Conservation (phyloP, 1,140 invertebrate genomes). For the Eufriesea mexicana region DNA sequence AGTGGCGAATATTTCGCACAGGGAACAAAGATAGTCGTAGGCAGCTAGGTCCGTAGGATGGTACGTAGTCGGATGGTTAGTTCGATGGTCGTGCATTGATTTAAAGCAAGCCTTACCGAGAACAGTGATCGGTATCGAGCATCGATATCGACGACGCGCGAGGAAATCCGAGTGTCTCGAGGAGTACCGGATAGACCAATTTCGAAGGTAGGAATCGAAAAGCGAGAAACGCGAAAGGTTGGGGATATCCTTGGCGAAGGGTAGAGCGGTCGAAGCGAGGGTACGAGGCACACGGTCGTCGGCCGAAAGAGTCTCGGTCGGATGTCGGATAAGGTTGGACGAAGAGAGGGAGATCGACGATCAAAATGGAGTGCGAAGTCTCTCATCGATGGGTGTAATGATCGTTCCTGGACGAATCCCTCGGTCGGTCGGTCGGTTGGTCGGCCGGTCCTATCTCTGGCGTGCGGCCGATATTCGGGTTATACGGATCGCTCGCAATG, state of each 20-base stretch:
- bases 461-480: constrained; percentile 76
- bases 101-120: constrained; percentile 70
- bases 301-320: neutral
- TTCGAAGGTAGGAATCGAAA: constrained; percentile 5
- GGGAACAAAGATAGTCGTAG: constrained; percentile 48
- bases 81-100: constrained; percentile 69
- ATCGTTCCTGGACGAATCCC: constrained; percentile 52
- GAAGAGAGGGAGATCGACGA: constrained; percentile 30
- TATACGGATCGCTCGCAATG: constrained; percentile 79
- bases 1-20: constrained; percentile 25
- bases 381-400: constrained; percentile 56
- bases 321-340: neutral
- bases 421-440: constrained; percentile 44
- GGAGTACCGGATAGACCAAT: neutral
- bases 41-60: neutral
- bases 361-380: constrained; percentile 45
- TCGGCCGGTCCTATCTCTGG: constrained; percentile 63
- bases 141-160: constrained; percentile 20
- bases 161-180: neutral
- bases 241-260: no score
- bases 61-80: constrained; percentile 42
- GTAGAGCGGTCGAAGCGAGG: no score
- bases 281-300: no score
- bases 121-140: constrained; percentile 15
- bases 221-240: no score